These are phyloP conservation scores for Heliconius hermathena DNA, from an alignment of 1,140 invertebrate species.

Conservation along the genomic window DNA sequence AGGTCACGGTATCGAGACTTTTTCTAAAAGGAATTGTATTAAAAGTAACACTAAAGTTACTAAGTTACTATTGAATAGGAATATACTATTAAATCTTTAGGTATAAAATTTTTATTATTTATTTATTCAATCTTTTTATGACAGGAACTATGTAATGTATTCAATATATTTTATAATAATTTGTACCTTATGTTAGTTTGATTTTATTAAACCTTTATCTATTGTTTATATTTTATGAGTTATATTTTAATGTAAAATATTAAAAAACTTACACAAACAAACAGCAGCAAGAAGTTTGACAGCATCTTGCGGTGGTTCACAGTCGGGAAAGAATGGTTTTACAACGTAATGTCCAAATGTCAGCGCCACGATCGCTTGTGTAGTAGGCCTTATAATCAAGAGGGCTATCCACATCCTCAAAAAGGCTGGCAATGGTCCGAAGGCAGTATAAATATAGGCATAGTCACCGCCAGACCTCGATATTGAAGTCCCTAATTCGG, in stretches of 20 bases:
- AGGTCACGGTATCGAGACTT: background rate
- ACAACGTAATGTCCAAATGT: conserved; percentile 90
- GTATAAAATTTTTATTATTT: too few relatives aligned
- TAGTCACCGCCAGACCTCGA: conserved; percentile 93
- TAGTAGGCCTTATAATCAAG: conserved; percentile 91
- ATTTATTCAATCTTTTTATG: too few relatives aligned
- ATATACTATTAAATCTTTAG: background rate
- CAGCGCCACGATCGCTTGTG: conserved; percentile 91
- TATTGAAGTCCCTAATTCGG: conserved; percentile 92
- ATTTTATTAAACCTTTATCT: background rate
- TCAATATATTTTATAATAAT: too few relatives aligned
- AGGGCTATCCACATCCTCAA: conserved; percentile 93
- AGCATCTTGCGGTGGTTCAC: conserved; percentile 84
- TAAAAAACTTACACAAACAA: conserved; percentile 87
- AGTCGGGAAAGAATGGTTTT: conserved; percentile 92
- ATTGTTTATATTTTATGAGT: background rate
- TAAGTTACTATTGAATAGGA: background rate
- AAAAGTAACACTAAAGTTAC: background rate
- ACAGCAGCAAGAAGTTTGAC: conserved; percentile 87
- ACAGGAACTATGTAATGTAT: too few relatives aligned
- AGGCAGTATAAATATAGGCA: conserved; percentile 92
- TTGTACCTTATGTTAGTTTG: background rate
- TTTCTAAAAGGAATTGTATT: background rate
- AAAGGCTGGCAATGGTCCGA: conserved; percentile 94
- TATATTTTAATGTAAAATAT: background rate